Conservation (phyloP, 2,797 vertebrate species). For the Hybognathus amarus region DNA sequence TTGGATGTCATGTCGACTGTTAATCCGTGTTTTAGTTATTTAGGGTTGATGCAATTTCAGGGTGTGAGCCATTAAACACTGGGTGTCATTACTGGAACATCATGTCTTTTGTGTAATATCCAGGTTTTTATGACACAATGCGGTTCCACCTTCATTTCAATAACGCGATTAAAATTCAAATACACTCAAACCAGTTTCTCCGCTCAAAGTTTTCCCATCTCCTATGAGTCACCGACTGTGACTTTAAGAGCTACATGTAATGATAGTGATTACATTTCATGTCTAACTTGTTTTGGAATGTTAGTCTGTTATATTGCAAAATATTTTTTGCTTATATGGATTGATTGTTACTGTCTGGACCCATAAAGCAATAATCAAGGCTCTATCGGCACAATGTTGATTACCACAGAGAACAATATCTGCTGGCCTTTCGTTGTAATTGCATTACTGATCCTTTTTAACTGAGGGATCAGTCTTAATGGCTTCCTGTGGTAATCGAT, state of each 20-base stretch:
- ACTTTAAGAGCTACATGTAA: background rate
- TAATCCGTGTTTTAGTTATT: background rate
- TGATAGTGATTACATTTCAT: background rate
- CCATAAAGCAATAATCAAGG: background rate
- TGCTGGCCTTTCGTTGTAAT: slow-evolving; percentile 32
- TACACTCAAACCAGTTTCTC: background rate
- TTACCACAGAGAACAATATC: slow-evolving; percentile 5
- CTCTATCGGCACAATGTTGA: slow-evolving; percentile 1
- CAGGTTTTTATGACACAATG: background rate
- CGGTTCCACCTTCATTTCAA: background rate
- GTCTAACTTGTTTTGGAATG: background rate
- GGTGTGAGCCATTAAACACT: background rate
- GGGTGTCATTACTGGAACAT: background rate
- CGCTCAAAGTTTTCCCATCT: background rate
- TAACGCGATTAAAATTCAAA: slow-evolving; percentile 9
- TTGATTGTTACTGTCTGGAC: background rate
- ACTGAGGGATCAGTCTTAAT: background rate
- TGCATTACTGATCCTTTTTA: slow-evolving; percentile 18
- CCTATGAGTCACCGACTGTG: background rate
- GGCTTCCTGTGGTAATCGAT: slow-evolving; percentile 19
- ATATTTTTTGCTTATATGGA: background rate
- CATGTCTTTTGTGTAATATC: background rate
- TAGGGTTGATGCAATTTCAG: background rate
- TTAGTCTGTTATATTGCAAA: background rate
- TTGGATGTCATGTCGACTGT: background rate